Base-by-base conservation (phyloP, 1,140 invertebrate species). In the Euglossa dilemma region DNA sequence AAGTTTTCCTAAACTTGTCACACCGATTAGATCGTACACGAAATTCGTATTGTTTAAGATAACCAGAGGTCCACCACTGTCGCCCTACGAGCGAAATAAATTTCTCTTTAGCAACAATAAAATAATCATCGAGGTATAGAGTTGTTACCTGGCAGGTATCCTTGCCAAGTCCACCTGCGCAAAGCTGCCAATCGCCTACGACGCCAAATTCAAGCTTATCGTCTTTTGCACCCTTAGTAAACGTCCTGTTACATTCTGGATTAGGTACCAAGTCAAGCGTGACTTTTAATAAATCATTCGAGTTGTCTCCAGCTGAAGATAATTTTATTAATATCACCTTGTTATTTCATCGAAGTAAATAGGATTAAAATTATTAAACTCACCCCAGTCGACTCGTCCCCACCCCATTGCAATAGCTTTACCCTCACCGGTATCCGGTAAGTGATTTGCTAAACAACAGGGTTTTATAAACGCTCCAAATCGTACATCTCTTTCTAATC, bases 111-210 rank as follows among this genome's bases (percentile, higher is more conserved):
- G 14, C 14, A 14, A 52, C 14, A n/a, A n/a, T n/a, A n/a, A n/a
- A n/a, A n/a, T n/a, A n/a, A n/a, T n/a, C 16, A n/a, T 3, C 0
- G 12, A 36, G 9, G 23, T 47, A 4, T 43, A 69, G 18, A 16
- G 20, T 80, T 54, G 67, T 77, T 93, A 97, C 97, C 94, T 97
- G 96, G 89, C 97, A 97, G 2, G 97, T 96, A 86, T 97, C 97
- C 82, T 95, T 96, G 3, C 96, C 96, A 0, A 95, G 95, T 74
- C 95, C 94, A 36, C 97, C 97, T n/a, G 96, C 97, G 91, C 97
- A 97, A 25, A 97, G 89, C 89, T 95, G 95, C 79, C 94, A 94
- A 0, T 93, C 90, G 1, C 92, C 84, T 23, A 94, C 64, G 25
- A 96, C 94, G 0, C 95, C 95, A 87, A 83, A 88, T 86, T 85